These are phyloP conservation scores for Lycodopsis pacificus DNA, from an alignment of 2,797 vertebrate genomes.

Conservation along the genomic window DNA sequence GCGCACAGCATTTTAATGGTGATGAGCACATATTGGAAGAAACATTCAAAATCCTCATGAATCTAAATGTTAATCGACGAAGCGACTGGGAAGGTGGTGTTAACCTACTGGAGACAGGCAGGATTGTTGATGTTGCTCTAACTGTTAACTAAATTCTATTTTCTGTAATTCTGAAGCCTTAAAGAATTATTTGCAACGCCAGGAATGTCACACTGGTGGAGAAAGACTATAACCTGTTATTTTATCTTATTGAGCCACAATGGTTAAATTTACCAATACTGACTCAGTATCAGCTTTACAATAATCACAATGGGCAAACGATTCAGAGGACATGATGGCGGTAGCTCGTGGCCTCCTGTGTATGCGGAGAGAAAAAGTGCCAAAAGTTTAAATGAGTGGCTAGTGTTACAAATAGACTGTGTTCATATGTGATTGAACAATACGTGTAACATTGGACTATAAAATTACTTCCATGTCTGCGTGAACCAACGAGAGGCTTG, in stretches of 20 bases:
- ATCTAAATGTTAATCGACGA: slow-evolving; percentile 9
- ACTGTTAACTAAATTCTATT: neutral
- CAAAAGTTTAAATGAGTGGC: neutral
- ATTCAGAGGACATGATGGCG: neutral
- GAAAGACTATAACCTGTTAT: neutral
- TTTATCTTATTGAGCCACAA: neutral
- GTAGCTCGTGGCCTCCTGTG: neutral
- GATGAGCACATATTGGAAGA: neutral
- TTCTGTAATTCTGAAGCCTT: neutral
- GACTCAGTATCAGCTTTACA: neutral
- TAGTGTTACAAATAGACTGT: neutral
- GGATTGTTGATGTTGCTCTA: neutral
- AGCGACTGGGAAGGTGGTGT: neutral
- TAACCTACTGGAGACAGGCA: neutral
- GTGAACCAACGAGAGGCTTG: neutral
- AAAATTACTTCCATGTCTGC: neutral
- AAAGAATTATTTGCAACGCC: neutral
- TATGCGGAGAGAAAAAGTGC: neutral
- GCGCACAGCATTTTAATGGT: neutral
- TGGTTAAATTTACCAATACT: too few species aligned
- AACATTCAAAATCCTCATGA: neutral
- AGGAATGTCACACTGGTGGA: neutral
- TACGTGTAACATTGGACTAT: neutral
- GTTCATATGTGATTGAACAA: neutral
- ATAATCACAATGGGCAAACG: neutral